Conservation (phyloP, 1,140 invertebrate genomes). For the Onthophagus taurus region DNA sequence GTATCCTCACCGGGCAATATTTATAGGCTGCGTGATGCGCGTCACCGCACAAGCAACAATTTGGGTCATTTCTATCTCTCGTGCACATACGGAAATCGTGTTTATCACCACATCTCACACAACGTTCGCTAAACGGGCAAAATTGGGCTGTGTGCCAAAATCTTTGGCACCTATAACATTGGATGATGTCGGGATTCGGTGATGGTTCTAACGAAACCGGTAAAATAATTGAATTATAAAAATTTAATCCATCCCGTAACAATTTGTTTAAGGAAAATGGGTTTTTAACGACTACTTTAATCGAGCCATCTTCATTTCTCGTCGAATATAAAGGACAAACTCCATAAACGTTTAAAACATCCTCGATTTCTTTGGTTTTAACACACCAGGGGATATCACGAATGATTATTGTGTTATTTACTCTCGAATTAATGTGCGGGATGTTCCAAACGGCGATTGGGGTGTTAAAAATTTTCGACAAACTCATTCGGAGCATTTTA, state of each 20-base stretch:
- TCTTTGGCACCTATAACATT: slow-evolving; percentile 39
- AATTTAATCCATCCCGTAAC: slow-evolving; percentile 19
- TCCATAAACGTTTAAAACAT: slow-evolving; percentile 15
- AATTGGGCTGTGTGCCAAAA: slow-evolving; percentile 48
- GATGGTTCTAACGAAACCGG: slow-evolving; percentile 13
- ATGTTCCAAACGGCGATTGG: slow-evolving; percentile 10
- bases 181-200: slow-evolving; percentile 17
- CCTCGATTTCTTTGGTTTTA: slow-evolving; percentile 16
- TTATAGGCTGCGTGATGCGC: slow-evolving; percentile 43
- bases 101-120: slow-evolving; percentile 44
- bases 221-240: slow-evolving; percentile 16
- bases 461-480: slow-evolving; percentile 8
- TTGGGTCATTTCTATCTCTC: slow-evolving; percentile 40
- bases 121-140: slow-evolving; percentile 31
- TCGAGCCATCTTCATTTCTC: neutral
- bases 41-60: slow-evolving; percentile 45
- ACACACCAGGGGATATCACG: slow-evolving; percentile 23
- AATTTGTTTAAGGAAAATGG: slow-evolving; percentile 14
- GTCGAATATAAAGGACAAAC: slow-evolving; percentile 6
- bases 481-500: slow-evolving; percentile 5
- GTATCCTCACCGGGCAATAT: slow-evolving; percentile 41
- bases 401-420: slow-evolving; percentile 14
- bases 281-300: slow-evolving; percentile 15
- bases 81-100: slow-evolving; percentile 43
- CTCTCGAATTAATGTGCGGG: slow-evolving; percentile 1